A percentile compares a stretch with the other conserved stretches of the same genome.
Conservation (phyloP, 2,888 invertebrate genomes). For the Entomobrya proxima region DNA sequence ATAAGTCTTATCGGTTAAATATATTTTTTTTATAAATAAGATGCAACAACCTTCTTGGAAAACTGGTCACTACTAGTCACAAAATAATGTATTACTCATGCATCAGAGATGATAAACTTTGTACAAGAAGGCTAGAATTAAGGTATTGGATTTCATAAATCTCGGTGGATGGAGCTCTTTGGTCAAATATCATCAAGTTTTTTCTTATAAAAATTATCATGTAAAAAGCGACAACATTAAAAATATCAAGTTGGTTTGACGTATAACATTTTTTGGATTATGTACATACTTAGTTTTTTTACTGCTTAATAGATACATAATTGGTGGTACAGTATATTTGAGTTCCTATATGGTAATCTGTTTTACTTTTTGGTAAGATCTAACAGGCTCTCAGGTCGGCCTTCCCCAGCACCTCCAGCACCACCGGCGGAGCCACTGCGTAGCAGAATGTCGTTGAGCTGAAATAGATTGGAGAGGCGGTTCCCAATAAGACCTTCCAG, state of each 20-base stretch:
- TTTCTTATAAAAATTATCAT: too few species aligned
- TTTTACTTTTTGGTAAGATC: conserved; percentile 50
- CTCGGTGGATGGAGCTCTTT: conserved; percentile 22
- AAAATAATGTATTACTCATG: too few species aligned
- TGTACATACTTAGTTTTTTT: too few species aligned
- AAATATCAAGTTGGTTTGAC: background rate
- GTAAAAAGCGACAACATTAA: background rate
- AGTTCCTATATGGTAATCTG: background rate
- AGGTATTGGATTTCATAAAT: background rate
- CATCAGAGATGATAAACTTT: too few species aligned
- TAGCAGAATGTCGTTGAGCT: conserved; percentile 56
- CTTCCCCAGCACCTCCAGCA: background rate
- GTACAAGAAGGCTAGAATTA: background rate
- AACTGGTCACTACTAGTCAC: background rate
- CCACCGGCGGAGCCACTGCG: background rate
- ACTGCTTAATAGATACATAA: too few species aligned
- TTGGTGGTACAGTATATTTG: background rate
- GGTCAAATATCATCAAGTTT: background rate
- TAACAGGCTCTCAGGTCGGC: conserved; percentile 12
- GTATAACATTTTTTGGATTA: background rate
- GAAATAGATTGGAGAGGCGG: conserved; percentile 49
- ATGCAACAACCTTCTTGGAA: background rate
- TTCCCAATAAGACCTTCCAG: conserved; percentile 49
- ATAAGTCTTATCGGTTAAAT: background rate
- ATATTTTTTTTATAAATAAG: background rate